phyloP scores from a whole-genome alignment of 2,797 vertebrate genomes.

The Danio aesculapii region DNA sequence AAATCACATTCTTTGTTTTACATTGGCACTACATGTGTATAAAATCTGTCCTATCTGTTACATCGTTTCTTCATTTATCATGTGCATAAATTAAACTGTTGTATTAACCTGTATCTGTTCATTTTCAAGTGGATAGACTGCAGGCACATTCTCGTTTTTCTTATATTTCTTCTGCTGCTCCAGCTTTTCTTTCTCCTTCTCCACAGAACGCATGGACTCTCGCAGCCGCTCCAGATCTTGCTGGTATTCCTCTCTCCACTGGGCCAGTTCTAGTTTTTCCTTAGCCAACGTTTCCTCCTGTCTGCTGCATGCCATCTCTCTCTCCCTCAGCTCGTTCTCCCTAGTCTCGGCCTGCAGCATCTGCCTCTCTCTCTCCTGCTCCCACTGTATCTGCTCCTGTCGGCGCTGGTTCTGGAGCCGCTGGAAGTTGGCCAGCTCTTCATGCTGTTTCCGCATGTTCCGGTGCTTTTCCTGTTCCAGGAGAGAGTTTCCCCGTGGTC shows the following conservation, averaged over 20 bases:
- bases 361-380: conserved; percentile 81
- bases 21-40: too few relatives aligned
- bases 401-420: conserved; percentile 85
- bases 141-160: conserved; percentile 71
- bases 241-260: conserved; percentile 84
- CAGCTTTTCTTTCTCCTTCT: conserved; percentile 80
- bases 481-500: conserved; percentile 79
- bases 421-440: conserved; percentile 85
- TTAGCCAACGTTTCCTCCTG: conserved; percentile 72
- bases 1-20: too few relatives aligned
- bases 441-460: conserved; percentile 89
- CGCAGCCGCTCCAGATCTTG: conserved; percentile 89
- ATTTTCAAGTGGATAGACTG: conserved; percentile 25
- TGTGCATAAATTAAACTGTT: too few relatives aligned
- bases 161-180: conserved; percentile 73
- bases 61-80: too few relatives aligned
- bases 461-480: conserved; percentile 93
- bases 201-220: conserved; percentile 81
- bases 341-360: conserved; percentile 70
- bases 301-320: conserved; percentile 72
- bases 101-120: conserved; percentile 55
- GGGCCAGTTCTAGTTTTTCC: conserved; percentile 80
- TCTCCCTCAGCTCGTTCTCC: conserved; percentile 73
- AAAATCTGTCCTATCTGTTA: too few relatives aligned
- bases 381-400: conserved; percentile 88